These are phyloP conservation scores for Macrophya alboannulata DNA, from an alignment of 2,888 invertebrate genomes.

Conservation along the genomic window DNA sequence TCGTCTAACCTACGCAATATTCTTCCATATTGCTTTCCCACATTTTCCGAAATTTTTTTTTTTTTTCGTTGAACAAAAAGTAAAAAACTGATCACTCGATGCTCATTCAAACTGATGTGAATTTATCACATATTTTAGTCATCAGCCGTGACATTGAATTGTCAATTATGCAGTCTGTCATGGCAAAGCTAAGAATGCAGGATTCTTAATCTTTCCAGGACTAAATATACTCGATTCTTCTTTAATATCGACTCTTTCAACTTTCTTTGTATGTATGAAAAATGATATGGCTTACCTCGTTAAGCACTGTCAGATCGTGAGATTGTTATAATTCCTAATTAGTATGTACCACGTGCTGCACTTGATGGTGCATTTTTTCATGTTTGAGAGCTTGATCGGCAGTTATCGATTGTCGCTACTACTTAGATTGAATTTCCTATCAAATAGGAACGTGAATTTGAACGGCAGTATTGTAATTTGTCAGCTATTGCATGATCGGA, in stretches of 20 bases:
- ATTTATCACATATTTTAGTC: too few relatives aligned
- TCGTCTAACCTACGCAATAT: not conserved
- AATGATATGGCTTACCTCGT: not conserved
- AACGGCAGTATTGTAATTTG: not conserved
- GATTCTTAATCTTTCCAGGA: not conserved
- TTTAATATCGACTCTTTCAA: too few relatives aligned
- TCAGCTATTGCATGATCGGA: not conserved
- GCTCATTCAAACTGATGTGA: too few relatives aligned
- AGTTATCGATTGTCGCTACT: not conserved
- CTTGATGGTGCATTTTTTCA: not conserved
- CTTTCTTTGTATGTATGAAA: too few relatives aligned
- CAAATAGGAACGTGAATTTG: not conserved
- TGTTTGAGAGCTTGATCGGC: not conserved
- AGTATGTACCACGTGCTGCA: too few relatives aligned
- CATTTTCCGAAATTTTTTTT: not conserved
- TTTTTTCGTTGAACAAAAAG: not conserved
- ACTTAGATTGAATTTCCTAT: not conserved
- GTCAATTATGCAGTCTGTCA: not conserved
- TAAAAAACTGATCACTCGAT: too few relatives aligned
- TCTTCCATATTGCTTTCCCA: not conserved
- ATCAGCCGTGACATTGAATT: not conserved
- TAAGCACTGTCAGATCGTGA: not conserved
- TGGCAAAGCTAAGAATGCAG: not conserved
- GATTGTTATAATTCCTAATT: not conserved
- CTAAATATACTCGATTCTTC: not conserved